Conservation (phyloP, 92 coral and sea anemone genomes). For the Paramuricea clavata region DNA sequence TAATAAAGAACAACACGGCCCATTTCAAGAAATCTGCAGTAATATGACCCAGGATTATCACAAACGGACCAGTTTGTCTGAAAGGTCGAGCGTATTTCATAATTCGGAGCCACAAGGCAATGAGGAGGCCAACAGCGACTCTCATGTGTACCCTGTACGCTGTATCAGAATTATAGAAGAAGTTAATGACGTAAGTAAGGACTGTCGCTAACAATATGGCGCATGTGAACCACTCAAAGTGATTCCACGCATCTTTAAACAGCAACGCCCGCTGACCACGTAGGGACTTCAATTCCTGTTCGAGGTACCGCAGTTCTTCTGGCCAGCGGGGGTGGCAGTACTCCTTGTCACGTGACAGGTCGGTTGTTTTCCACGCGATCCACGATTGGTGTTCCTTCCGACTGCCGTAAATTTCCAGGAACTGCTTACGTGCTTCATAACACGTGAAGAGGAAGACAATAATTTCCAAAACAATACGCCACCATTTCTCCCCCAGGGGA, state of each 20-base stretch:
- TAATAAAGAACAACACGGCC: slow-evolving; percentile 74
- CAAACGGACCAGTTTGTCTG: slow-evolving; percentile 82
- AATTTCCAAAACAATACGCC: slow-evolving; percentile 77
- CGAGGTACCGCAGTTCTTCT: slow-evolving; percentile 75
- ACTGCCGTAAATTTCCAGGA: slow-evolving; percentile 73
- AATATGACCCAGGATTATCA: slow-evolving; percentile 83
- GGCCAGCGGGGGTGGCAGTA: slow-evolving; percentile 88
- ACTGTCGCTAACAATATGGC: slow-evolving; percentile 70
- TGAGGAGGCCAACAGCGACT: slow-evolving; percentile 68
- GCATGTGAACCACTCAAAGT: slow-evolving; percentile 83
- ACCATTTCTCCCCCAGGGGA: slow-evolving; percentile 74
- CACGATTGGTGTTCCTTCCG: slow-evolving; percentile 66
- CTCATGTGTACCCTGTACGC: slow-evolving; percentile 53
- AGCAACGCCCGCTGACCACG: slow-evolving; percentile 66
- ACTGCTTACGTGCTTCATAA: slow-evolving; percentile 80
- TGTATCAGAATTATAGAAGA: slow-evolving; percentile 31
- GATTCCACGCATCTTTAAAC: slow-evolving; percentile 84
- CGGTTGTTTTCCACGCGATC: slow-evolving; percentile 73
- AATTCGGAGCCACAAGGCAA: slow-evolving; percentile 81
- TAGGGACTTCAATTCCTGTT: slow-evolving; percentile 67
- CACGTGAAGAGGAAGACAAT: slow-evolving; percentile 72
- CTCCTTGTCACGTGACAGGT: slow-evolving; percentile 74
- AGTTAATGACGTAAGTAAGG: slow-evolving; percentile 67
- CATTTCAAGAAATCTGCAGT: slow-evolving; percentile 75
- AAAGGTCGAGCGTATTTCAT: slow-evolving; percentile 86